phyloP scores from a whole-genome alignment of 2,888 invertebrate genomes.

The Leptura quadrifasciata region DNA sequence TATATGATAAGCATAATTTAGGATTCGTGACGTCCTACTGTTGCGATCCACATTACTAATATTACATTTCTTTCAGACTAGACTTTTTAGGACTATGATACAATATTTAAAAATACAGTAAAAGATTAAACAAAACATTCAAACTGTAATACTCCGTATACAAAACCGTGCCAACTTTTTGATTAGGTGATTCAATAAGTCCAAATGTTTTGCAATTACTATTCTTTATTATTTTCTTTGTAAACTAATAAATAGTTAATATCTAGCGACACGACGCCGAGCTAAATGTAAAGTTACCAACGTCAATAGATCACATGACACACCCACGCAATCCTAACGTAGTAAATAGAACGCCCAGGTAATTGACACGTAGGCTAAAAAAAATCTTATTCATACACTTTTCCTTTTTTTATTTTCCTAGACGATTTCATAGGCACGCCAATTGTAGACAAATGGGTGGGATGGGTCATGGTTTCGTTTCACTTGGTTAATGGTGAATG shows the following conservation, averaged over 20 bases:
- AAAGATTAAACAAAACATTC: no score
- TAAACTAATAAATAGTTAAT: constrained; percentile 29
- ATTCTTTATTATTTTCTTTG: not conserved
- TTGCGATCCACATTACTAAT: no score
- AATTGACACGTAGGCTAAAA: constrained; percentile 34
- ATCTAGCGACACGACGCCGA: not conserved
- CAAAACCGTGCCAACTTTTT: constrained; percentile 15
- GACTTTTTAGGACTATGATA: not conserved
- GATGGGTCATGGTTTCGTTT: constrained; percentile 29
- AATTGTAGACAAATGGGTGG: constrained; percentile 13
- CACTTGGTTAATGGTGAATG: not conserved
- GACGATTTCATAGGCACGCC: constrained; percentile 14
- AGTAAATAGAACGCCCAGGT: constrained; percentile 28
- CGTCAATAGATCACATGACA: constrained; percentile 33
- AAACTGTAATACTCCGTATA: not conserved
- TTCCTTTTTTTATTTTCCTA: constrained; percentile 20
- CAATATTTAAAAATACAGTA: no score
- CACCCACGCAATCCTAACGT: constrained; percentile 25
- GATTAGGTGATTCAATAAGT: not conserved
- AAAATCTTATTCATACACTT: constrained; percentile 19
- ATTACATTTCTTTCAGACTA: no score
- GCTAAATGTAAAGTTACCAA: constrained; percentile 22
- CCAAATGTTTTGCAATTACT: constrained; percentile 12
- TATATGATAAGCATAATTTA: no score
- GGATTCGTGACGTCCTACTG: no score